Evolutionary conservation across 1,140 invertebrate genomes (phyloP).

Genomic region (Brachionus rubens): DNA sequence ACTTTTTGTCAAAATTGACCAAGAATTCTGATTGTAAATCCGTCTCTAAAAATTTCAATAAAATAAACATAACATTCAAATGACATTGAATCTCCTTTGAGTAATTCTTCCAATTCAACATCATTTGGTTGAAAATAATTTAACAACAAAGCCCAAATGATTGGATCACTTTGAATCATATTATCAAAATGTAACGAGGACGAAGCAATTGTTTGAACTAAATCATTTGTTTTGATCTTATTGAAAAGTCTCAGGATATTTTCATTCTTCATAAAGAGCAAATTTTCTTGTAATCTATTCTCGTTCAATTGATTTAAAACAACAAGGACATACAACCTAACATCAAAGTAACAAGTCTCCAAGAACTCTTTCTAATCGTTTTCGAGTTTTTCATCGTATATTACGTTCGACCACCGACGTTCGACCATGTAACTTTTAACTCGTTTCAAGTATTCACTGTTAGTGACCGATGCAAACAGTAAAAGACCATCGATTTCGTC

Average conservation of each 20-base stretch:
- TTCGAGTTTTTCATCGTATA: no score
- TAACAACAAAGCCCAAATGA: not conserved
- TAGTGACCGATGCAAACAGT: no score
- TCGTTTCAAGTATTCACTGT: no score
- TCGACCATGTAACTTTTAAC: no score
- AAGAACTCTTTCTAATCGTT: no score
- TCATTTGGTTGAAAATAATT: not conserved
- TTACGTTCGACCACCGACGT: not conserved
- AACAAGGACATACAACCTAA: no score
- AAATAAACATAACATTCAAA: not conserved
- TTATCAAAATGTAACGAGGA: not conserved
- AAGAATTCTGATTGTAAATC: not conserved
- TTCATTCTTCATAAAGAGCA: no score
- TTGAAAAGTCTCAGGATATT: no score
- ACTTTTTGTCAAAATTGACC: not conserved
- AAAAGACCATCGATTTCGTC: slow-evolving; percentile 5
- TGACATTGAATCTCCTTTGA: not conserved
- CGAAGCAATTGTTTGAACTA: not conserved
- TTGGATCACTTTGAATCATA: not conserved
- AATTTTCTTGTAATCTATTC: no score
- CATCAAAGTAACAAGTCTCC: no score
- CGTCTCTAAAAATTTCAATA: not conserved
- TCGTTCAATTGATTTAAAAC: no score
- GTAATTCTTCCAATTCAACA: not conserved
- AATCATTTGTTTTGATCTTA: no score